Base-by-base conservation (phyloP, 2,888 invertebrate species). In the Podotricha telesiphe region DNA sequence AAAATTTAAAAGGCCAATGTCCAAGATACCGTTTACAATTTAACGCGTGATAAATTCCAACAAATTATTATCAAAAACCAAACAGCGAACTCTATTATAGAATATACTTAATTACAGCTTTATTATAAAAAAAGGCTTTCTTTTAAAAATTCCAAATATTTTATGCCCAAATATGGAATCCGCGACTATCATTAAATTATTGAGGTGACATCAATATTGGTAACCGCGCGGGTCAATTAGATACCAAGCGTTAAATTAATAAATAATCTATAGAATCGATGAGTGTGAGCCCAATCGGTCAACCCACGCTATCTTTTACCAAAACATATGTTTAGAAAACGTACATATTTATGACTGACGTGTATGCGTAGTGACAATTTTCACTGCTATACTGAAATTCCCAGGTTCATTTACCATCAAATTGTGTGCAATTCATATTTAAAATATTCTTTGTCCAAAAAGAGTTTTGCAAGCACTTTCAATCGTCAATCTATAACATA, bases 231-330 rank as follows among this genome's bases (percentile, higher is more conserved):
- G 61, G 48, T 65, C 69, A 69, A 73, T 74, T 71, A 69, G 63
- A 55, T 61, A 67, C 69, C 68, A 71, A 68, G 56, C 58, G 56
- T 42, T 11, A 53, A 62, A 55, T 55, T 62, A 28, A 34, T 61
- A 47, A 13, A 42, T 45, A 51, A 65, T 34, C 17, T 55, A 53
- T 42, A 63, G 51, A 63, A 69, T 68, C 69, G 66, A 62, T 73
- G 70, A 69, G 65, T 67, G 51, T 34, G 59, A 55, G 51, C n/a
- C n/a, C n/a, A n/a, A n/a, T n/a, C 61, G 65, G 5, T 67, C 74
- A 37, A 62, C 73, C 74, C 71, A 71, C 74, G 72, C 72, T 37
- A 61, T 37, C 53, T 50, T 28, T 28, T 53, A 51, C 56, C 19
- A 63, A 68, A 59, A 71, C 37, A 72, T 48, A 45, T 59, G 53